phyloP scores from a whole-genome alignment of 2,888 invertebrate genomes.

The Agelastica alni region DNA sequence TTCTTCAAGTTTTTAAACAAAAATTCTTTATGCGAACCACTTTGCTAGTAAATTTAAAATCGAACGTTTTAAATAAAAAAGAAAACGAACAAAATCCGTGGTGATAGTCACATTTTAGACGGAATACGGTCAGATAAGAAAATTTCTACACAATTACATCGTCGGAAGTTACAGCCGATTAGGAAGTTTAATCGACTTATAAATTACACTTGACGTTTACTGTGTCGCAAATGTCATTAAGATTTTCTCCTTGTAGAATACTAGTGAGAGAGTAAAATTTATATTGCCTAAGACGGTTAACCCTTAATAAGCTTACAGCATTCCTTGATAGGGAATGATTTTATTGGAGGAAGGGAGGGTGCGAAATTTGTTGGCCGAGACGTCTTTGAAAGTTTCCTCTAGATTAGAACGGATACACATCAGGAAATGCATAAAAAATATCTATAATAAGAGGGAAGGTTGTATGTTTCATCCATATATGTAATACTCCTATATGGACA shows the following conservation, averaged over 20 bases:
- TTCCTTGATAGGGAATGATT: conserved; percentile 13
- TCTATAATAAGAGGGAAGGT: too few species aligned
- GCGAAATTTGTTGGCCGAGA: too few species aligned
- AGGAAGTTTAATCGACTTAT: conserved; percentile 12
- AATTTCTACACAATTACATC: conserved; percentile 14
- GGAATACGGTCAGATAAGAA: conserved; percentile 13
- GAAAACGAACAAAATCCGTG: too few species aligned
- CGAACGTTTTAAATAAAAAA: too few species aligned
- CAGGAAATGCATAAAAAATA: background rate
- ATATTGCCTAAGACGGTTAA: conserved; percentile 15
- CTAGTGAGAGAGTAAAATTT: conserved; percentile 14
- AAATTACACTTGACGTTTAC: conserved; percentile 19
- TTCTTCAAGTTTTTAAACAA: too few species aligned
- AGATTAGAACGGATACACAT: too few species aligned
- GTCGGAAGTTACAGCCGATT: conserved; percentile 15
- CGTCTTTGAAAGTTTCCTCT: too few species aligned
- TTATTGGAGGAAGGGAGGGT: conserved; percentile 11
- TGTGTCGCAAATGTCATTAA: conserved; percentile 24
- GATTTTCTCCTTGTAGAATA: conserved; percentile 18
- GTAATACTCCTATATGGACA: too few species aligned
- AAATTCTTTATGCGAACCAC: too few species aligned
- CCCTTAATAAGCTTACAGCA: conserved; percentile 14
- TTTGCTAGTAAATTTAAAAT: too few species aligned
- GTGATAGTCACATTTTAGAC: conserved; percentile 12
- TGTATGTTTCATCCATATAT: too few species aligned